These are phyloP conservation scores for Astropecten irregularis DNA, from an alignment of 53 echinoderm and acorn worm species.

Conservation along the genomic window DNA sequence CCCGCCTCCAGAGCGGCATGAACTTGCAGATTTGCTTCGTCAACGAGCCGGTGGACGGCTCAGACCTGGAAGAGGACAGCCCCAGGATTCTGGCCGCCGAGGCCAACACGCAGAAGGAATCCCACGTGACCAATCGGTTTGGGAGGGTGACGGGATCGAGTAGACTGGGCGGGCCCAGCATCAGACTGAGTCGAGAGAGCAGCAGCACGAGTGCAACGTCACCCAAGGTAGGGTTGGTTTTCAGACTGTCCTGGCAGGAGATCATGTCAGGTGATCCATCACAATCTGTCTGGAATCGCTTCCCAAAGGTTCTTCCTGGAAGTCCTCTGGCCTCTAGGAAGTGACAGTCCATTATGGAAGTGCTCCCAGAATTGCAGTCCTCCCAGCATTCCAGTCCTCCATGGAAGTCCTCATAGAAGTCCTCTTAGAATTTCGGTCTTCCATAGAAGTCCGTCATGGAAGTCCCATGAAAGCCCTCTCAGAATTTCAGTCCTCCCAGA, in stretches of 20 bases:
- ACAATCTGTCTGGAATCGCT: neutral
- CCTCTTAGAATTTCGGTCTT: too few species aligned
- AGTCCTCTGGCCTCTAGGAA: neutral
- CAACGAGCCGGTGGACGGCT: conserved; percentile 80
- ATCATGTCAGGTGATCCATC: neutral
- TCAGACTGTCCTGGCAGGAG: neutral
- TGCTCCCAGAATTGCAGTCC: too few species aligned
- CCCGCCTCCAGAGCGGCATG: conserved; percentile 94
- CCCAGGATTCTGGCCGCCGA: conserved; percentile 42
- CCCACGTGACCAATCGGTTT: conserved; percentile 8
- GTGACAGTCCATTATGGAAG: too few species aligned
- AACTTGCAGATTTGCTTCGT: conserved; percentile 98
- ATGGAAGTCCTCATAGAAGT: too few species aligned
- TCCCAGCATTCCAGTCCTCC: too few species aligned
- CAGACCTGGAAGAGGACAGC: conserved; percentile 86
- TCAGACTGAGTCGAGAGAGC: conserved; percentile 71
- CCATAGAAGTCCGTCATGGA: too few species aligned
- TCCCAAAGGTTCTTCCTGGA: neutral
- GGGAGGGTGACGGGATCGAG: conserved; percentile 27
- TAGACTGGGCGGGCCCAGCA: neutral
- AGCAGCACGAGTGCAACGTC: conserved; percentile 76
- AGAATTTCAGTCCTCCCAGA: too few species aligned
- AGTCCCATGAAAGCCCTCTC: too few species aligned
- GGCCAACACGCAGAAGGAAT: neutral
- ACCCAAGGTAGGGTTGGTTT: conserved; percentile 64